Base-by-base conservation (phyloP, 2,888 invertebrate genomes). In the Biston betularia region DNA sequence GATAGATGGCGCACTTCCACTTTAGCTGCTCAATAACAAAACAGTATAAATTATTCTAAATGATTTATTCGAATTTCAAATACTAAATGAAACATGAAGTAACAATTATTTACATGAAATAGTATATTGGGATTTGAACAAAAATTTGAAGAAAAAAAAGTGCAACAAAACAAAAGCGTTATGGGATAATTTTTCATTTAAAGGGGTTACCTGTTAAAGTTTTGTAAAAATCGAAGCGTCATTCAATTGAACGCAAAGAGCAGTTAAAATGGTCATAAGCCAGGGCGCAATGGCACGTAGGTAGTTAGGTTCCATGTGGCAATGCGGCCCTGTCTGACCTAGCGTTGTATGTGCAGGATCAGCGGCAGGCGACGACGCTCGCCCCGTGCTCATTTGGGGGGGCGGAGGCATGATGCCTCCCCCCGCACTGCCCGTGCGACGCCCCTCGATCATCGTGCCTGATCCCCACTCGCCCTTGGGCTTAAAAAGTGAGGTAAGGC, bases 351-450 rank as follows among this genome's bases (percentile, higher is more conserved):
- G 72, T 34, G 67, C 81, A 87, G 83, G 84, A n/a, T 12, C 54
- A 10, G 50, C 57, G 78, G 83, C 54, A 68, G 82, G 79, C 62
- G 89, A 88, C 24, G 89, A 86, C 15, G 82, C 86, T 67, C 82
- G 88, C 44, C 88, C 87, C 33, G 82, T 85, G 70, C 76, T 87
- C 65, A 72, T 86, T 83, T 91, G 91, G 90, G 87, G 85, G 45
- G 82, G 79, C 55, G 87, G 85, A 44, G 82, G 78, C 58, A 95
- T 79, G 83, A 87, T 82, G 87, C 86, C 94, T 86, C 95, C 76
- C 95, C 95, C 80, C 95, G 94, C 96, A 67, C 90, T 95, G 77
- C 94, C 96, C 42, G 94, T 95, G 70, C 94, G 96, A 24, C 92
- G 97, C 7, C 94, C 96, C 42, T 95, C 96, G 35, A 79, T 94